A percentile compares a stretch with the other conserved stretches of the same genome.
Evolutionary conservation across 2,888 invertebrate genomes (phyloP).

Genomic region (Melinopterus prodromus): DNA sequence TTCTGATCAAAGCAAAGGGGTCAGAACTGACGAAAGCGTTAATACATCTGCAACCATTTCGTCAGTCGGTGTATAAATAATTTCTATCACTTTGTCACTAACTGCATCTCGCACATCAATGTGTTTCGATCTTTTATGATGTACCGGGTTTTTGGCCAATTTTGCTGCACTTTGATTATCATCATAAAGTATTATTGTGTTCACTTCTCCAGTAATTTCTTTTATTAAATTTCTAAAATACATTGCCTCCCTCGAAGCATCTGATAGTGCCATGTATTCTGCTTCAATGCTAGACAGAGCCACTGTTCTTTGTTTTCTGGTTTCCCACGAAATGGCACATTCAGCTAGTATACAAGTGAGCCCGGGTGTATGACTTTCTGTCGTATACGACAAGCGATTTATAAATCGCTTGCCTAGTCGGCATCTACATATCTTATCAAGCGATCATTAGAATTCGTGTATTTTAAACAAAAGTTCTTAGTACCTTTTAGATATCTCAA

Average conservation of each 20-base stretch:
- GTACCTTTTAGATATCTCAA: slow-evolving; percentile 41
- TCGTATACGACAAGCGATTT: no score
- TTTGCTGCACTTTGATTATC: slow-evolving; percentile 28
- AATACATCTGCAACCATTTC: no score
- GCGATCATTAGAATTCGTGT: slow-evolving; percentile 33
- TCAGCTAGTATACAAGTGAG: slow-evolving; percentile 45
- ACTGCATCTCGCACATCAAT: slow-evolving; percentile 40
- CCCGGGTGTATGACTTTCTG: slow-evolving; percentile 33
- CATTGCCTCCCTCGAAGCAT: slow-evolving; percentile 40
- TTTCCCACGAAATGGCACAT: slow-evolving; percentile 48
- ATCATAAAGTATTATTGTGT: slow-evolving; percentile 28
- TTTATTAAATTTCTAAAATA: slow-evolving; percentile 30
- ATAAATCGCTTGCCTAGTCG: slow-evolving; percentile 45
- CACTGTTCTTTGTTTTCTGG: slow-evolving; percentile 48
- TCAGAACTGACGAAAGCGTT: no score
- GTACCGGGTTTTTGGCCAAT: slow-evolving; percentile 28
- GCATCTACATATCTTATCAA: slow-evolving; percentile 45
- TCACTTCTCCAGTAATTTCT: slow-evolving; percentile 19
- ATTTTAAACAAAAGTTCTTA: slow-evolving; percentile 40
- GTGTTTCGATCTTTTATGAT: slow-evolving; percentile 37
- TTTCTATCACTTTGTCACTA: no score
- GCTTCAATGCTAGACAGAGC: slow-evolving; percentile 49
- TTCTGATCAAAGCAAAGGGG: no score
- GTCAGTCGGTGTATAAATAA: no score
- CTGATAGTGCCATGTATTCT: slow-evolving; percentile 48